These are phyloP conservation scores for Prinia subflava DNA, from an alignment of 2,113 vertebrate genomes.

Conservation along the genomic window DNA sequence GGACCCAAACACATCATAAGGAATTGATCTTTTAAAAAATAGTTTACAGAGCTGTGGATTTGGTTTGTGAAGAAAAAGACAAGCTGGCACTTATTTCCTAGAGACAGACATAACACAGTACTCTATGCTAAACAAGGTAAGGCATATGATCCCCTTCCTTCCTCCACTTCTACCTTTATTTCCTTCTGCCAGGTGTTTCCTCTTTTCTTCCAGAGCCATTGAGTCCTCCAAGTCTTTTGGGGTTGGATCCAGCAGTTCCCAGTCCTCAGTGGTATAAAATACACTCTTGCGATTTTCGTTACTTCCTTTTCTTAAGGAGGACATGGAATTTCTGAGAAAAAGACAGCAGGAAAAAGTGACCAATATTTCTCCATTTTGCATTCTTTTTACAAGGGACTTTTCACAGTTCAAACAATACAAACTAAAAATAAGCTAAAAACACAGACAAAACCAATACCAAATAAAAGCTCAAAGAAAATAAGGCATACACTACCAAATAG, in stretches of 20 bases:
- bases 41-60: not conserved
- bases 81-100: not conserved
- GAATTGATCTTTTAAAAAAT: not conserved
- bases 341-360: not conserved
- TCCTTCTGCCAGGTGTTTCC: conserved; percentile 71
- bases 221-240: conserved; percentile 85
- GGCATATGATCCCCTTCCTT: not conserved
- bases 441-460: not conserved
- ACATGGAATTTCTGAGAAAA: conserved; percentile 88
- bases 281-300: conserved; percentile 83
- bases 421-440: not conserved
- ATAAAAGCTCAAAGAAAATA: not conserved
- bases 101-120: not conserved
- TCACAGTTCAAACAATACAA: not conserved
- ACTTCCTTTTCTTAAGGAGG: conserved; percentile 81
- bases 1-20: not conserved
- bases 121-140: not conserved
- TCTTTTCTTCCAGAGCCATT: conserved; percentile 61
- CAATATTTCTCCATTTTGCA: not conserved
- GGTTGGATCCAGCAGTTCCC: conserved; percentile 89
- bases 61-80: not conserved
- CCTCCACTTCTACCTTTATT: conserved; percentile 75
- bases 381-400: not conserved
- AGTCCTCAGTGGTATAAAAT: conserved; percentile 94
- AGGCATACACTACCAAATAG: not conserved